Evolutionary conservation across 2,888 invertebrate genomes (phyloP), one percentile per base, ranked within the genome.

Genomic region (Sphaerophoria rueppellii): DNA sequence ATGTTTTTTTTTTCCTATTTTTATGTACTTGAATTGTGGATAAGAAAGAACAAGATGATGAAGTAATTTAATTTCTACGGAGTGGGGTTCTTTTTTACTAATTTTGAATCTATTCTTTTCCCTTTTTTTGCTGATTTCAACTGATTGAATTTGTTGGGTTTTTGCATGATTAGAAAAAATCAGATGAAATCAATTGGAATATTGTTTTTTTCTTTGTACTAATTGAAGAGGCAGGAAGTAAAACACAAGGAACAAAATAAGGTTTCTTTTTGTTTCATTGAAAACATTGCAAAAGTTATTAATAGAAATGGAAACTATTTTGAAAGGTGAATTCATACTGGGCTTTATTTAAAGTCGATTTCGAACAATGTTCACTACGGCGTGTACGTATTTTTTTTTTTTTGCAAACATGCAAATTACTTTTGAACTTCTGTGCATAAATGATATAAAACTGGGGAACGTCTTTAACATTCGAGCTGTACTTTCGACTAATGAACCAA

Each of bases 31-130:
- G 60, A 40, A 60, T 9, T 40, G 67, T 6, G n/a, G 24, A 37
- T 37, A 40, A 24, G 54, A 54, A 67, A 43, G 40, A 24, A 24
- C 24, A 24, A 24, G 67, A 67, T 67, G 67, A 67, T 67, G 54
- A 67, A 67, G 67, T 67, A 54, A 67, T 67, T 67, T 54, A 67
- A 67, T 54, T 32, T 67, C 40, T 54, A 40, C n/a, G n/a, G 24
- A 40, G n/a, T n/a, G 32, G 40, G 11, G 12, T 67, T 61, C 37
- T 40, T 6, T n/a, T 40, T 67, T 16, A 3, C 6, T 63, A 50
- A 3, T 48, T 35, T 2, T 37, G 11, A 32, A 1, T 60, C 43
- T 61, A 6, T 32, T 63, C 48, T 6, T n/a, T 9, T 16, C 48
- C 32, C n/a, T 58, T 50, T 12, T 14, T 24, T 16, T 32, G 11